Conservation (phyloP, 2,113 vertebrate species). For the Mobula hypostoma region DNA sequence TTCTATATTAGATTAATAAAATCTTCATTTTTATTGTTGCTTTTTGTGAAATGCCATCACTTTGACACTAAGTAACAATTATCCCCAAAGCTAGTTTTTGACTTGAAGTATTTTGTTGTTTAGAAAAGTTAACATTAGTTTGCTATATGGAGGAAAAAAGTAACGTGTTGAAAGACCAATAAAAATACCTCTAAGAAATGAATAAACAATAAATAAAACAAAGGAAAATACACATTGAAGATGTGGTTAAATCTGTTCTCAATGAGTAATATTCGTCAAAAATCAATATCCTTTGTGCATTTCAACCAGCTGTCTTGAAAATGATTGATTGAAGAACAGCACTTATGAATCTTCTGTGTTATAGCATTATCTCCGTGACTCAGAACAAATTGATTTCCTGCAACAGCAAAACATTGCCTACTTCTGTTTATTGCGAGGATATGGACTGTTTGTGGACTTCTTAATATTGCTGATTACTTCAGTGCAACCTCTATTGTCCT, state of each 20-base stretch:
- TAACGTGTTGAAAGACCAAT: not conserved
- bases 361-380: not conserved
- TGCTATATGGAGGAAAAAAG: not conserved
- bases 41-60: not conserved
- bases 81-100: not conserved
- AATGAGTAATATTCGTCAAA: slow-evolving; percentile 1
- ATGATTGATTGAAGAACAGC: slow-evolving; percentile 11
- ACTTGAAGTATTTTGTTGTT: not conserved
- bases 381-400: slow-evolving; percentile 21
- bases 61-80: not conserved
- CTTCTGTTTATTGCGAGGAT: not conserved
- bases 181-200: not conserved
- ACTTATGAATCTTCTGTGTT: not conserved
- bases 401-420: not conserved
- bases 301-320: slow-evolving; percentile 9
- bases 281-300: slow-evolving; percentile 16
- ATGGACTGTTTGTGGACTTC: not conserved
- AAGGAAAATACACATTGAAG: not conserved
- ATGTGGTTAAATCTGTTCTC: not conserved
- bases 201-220: not conserved
- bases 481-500: not conserved
- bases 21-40: too few species aligned
- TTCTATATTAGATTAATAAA: too few species aligned
- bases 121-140: not conserved
- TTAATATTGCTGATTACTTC: not conserved